phyloP scores from a whole-genome alignment of 2,113 vertebrate species.

The Dinomys branickii region DNA sequence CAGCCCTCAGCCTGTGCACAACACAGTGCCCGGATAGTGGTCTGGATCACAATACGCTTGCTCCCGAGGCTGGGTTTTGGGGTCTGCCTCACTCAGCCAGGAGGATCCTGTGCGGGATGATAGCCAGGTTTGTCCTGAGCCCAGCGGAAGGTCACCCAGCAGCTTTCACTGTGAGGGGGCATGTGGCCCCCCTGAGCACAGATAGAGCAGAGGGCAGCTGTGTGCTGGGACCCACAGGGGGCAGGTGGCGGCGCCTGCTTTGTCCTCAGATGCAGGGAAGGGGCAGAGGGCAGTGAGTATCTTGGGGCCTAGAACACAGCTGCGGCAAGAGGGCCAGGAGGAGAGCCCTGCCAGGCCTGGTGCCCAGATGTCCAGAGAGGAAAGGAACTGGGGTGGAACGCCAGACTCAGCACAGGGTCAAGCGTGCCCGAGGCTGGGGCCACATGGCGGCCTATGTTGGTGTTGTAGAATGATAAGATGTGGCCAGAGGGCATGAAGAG shows the following conservation, averaged over 20 bases:
- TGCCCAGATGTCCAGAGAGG: neutral
- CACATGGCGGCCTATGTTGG: neutral
- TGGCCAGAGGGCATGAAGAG: neutral
- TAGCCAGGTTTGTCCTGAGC: neutral
- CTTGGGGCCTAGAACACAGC: fast-evolving
- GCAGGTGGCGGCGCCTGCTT: too few relatives aligned
- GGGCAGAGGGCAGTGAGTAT: neutral
- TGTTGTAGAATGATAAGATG: fast-evolving
- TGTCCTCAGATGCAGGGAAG: neutral
- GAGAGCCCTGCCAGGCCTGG: neutral
- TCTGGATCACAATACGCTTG: neutral
- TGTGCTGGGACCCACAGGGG: too few relatives aligned
- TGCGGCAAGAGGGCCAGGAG: neutral
- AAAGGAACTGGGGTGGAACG: too few relatives aligned
- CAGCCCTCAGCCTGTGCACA: neutral
- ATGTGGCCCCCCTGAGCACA: neutral
- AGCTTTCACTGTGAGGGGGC: neutral
- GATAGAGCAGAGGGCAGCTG: neutral
- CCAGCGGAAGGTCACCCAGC: neutral
- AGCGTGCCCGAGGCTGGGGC: neutral
- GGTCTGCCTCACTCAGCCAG: neutral
- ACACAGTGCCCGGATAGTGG: neutral
- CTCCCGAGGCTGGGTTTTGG: neutral
- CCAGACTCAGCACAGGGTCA: neutral
- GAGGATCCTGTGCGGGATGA: fast-evolving